Conservation (phyloP, 1,140 invertebrate genomes). For the Helicoverpa armigera region DNA sequence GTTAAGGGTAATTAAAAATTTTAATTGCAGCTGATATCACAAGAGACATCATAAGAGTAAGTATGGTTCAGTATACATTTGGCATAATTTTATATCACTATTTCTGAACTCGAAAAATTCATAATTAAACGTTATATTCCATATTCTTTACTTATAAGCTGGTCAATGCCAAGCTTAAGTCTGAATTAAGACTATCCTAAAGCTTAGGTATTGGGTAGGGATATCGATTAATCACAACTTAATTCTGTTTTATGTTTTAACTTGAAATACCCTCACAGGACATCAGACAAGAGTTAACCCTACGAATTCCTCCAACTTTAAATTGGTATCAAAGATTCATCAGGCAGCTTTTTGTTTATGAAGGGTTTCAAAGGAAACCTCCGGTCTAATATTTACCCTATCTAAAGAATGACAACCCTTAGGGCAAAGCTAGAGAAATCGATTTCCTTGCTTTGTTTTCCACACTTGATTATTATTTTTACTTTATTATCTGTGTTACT, state of each 20-base stretch:
- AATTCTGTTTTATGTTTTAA: not conserved
- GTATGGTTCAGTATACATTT: no score
- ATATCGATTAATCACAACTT: slow-evolving; percentile 11
- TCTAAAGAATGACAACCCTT: slow-evolving; percentile 35
- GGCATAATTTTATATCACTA: no score
- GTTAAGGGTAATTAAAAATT: no score
- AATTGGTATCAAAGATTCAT: slow-evolving; percentile 51
- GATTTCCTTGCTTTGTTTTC: slow-evolving; percentile 22
- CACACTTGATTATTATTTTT: slow-evolving; percentile 30
- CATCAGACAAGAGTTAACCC: slow-evolving; percentile 21
- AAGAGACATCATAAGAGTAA: no score
- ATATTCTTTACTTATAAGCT: no score
- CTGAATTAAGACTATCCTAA: no score
- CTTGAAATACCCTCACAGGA: not conserved
- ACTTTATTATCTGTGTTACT: slow-evolving; percentile 3
- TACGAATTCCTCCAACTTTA: slow-evolving; percentile 24
- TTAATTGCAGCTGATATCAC: no score
- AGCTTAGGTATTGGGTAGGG: not conserved
- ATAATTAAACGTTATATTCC: no score
- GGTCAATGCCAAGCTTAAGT: no score
- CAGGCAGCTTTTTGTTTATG: slow-evolving; percentile 42
- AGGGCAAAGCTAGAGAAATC: not conserved
- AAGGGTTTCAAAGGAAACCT: slow-evolving; percentile 15
- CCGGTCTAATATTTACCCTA: slow-evolving; percentile 20
- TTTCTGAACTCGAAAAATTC: no score